phyloP scores from a whole-genome alignment of 23 tunicate species.

The Phallusia fumigata region DNA sequence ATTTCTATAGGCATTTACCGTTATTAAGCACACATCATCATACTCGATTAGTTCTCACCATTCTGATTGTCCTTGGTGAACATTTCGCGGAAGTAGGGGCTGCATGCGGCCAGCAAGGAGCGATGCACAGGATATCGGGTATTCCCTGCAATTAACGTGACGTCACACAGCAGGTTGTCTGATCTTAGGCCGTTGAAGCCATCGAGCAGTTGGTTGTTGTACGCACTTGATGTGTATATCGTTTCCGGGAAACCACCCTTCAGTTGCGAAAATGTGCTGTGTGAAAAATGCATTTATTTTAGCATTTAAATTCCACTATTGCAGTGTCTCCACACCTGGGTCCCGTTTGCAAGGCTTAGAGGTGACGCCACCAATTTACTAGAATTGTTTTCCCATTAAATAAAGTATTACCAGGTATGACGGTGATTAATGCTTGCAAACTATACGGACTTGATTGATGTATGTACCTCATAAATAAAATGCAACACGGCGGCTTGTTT shows the following conservation, averaged over 20 bases:
- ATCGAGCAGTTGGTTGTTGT: slow-evolving; percentile 74
- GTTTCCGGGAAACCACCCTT: slow-evolving; percentile 79
- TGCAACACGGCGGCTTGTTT: too few relatives aligned
- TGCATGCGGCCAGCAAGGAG: slow-evolving; percentile 92
- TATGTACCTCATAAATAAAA: too few relatives aligned
- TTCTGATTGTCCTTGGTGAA: slow-evolving; percentile 93
- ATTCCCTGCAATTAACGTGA: slow-evolving; percentile 92
- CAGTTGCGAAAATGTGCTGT: slow-evolving; percentile 11
- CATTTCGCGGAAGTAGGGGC: slow-evolving; percentile 94
- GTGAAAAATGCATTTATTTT: too few relatives aligned
- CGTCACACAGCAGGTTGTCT: slow-evolving; percentile 86
- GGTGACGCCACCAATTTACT: too few relatives aligned
- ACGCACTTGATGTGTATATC: slow-evolving; percentile 84
- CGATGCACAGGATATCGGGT: slow-evolving; percentile 92
- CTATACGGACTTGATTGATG: too few relatives aligned
- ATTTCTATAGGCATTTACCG: neutral
- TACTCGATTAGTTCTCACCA: slow-evolving; percentile 34
- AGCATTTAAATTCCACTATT: too few relatives aligned
- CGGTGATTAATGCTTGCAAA: too few relatives aligned
- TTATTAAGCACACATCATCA: neutral
- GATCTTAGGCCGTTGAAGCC: slow-evolving; percentile 86
- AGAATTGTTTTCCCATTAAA: too few relatives aligned
- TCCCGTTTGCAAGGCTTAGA: too few relatives aligned
- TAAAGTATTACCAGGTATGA: too few relatives aligned
- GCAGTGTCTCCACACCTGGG: too few relatives aligned